These are phyloP conservation scores for Andinoacara biseriatus DNA, from an alignment of 2,113 vertebrate genomes.

Conservation along the genomic window DNA sequence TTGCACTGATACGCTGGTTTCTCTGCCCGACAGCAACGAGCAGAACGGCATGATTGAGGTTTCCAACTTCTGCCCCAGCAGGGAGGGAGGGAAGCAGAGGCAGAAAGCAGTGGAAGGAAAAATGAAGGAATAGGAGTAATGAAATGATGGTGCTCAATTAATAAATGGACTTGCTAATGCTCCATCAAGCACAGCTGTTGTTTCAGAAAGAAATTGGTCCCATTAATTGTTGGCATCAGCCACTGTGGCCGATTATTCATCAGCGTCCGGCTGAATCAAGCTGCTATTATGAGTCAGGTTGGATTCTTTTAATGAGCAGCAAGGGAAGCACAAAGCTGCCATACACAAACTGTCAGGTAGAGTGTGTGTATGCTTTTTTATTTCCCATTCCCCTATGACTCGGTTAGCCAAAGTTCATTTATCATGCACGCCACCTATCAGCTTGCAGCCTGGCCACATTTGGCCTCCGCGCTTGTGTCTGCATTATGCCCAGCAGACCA, in stretches of 20 bases:
- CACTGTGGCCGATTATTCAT: constrained; percentile 41
- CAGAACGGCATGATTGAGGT: constrained; percentile 66
- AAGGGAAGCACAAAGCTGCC: constrained; percentile 44
- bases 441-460: constrained; percentile 27
- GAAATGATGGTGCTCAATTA: constrained; percentile 25
- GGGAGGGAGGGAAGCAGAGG: constrained; percentile 38
- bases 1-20: constrained; percentile 48
- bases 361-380: constrained; percentile 37
- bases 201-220: constrained; percentile 41
- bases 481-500: constrained; percentile 22
- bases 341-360: constrained; percentile 48
- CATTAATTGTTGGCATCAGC: constrained; percentile 50
- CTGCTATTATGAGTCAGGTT: constrained; percentile 40
- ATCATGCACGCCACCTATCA: constrained; percentile 52
- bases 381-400: constrained; percentile 36
- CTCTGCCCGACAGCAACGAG: constrained; percentile 54
- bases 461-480: constrained; percentile 28
- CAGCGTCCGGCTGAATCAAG: constrained; percentile 39
- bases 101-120: constrained; percentile 7
- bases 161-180: constrained; percentile 38
- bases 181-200: constrained; percentile 49
- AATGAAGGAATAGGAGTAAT: constrained; percentile 33
- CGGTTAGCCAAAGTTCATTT: constrained; percentile 49
- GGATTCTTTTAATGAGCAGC: constrained; percentile 55
- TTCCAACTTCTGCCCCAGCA: constrained; percentile 60